Base-by-base conservation (phyloP, 2,888 invertebrate species). In the Eristalis tenax region DNA sequence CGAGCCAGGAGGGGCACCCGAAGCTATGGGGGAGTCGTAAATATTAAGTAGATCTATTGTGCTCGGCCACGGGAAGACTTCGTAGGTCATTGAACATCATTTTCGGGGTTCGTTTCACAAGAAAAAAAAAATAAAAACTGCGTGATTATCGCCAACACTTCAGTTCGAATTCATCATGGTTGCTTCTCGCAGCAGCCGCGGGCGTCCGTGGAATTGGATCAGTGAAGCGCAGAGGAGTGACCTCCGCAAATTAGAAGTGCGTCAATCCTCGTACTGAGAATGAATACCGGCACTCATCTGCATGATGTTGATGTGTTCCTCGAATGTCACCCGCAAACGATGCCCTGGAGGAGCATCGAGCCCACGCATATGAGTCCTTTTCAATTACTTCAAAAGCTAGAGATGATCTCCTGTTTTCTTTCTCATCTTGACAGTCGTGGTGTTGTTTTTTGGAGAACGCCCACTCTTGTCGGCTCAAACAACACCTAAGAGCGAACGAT, bases 1-100 rank as follows among this genome's bases (percentile, higher is more conserved):
- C 8, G 32, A 32, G 8, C 10, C 32, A 32, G 66, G 66, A 71
- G 23, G 26, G 64, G 69, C 56, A 32, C 23, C 26, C 32, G 26
- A 35, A 26, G 56, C 23, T 13, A 23, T 38, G 5, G 40, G 13
- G 28, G 35, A 56, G 86, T 68, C 64, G 76, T 87, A 83, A 87
- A 87, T 75, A 79, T 87, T 71, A 75, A 79, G 64, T 79, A 63
- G 64, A 69, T 57, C 74, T 26, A 85, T 85, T 82, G 86, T 81
- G 78, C 50, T 50, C 40, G 77, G 70, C 40, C 22, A 23, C 40
- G 76, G n/a, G 28, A 57, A 64, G 77, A 56, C 77, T 78, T 38
- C 40, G 40, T 13, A 18, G 77, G 64, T 68, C 78, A 59, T 75
- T 79, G 83, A 56, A 74, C 73, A 61, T 57, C 65, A 38, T 50